Evolutionary conservation across 2,888 invertebrate species (phyloP).

Genomic region (Apotomis betuletana): DNA sequence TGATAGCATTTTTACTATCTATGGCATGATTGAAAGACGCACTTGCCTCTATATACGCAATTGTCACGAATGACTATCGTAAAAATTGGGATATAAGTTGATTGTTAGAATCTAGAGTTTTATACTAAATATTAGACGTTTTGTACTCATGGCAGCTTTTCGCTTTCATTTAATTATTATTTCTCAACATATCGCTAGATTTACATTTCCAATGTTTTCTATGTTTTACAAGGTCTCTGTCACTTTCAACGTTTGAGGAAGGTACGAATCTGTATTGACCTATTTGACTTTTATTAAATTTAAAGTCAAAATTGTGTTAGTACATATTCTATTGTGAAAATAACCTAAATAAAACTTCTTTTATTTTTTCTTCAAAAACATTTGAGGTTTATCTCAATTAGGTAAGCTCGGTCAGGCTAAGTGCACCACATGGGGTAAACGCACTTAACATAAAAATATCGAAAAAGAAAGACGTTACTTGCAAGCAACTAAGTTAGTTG

Average conservation of each 20-base stretch:
- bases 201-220: not conserved
- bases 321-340: too few species aligned
- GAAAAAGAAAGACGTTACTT: too few species aligned
- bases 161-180: not conserved
- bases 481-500: too few species aligned
- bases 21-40: too few species aligned
- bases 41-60: too few species aligned
- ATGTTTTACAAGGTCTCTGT: not conserved
- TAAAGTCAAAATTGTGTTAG: not conserved
- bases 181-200: not conserved
- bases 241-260: not conserved
- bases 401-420: too few species aligned
- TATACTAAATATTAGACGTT: constrained; percentile 13
- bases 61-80: too few species aligned
- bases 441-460: too few species aligned
- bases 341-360: not conserved
- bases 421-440: too few species aligned
- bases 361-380: constrained; percentile 13
- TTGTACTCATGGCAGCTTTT: constrained; percentile 2
- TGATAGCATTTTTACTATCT: too few species aligned
- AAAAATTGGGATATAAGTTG: not conserved
- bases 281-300: constrained; percentile 9
- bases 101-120: constrained; percentile 17
- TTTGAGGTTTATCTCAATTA: constrained; percentile 7
- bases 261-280: not conserved